Conservation (phyloP, 1,140 invertebrate species). For the Rhizoglyphus robini region DNA sequence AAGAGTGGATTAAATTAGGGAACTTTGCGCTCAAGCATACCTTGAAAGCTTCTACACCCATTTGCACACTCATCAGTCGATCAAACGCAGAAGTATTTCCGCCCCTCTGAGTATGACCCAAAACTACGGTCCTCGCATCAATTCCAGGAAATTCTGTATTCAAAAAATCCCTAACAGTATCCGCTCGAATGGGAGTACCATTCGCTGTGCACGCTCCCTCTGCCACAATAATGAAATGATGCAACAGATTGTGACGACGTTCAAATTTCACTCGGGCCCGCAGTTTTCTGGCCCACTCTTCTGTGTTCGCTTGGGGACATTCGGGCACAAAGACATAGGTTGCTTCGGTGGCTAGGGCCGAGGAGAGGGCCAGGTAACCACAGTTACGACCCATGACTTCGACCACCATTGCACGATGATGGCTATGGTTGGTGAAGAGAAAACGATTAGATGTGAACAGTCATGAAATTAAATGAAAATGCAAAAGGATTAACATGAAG, state of each 20-base stretch:
- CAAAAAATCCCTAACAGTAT: slow-evolving; percentile 68
- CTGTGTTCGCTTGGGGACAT: slow-evolving; percentile 63
- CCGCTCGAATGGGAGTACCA: slow-evolving; percentile 80
- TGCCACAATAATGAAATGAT: slow-evolving; percentile 98
- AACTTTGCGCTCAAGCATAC: too few species aligned
- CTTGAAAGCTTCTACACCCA: slow-evolving; percentile 90
- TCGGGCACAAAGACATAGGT: slow-evolving; percentile 96
- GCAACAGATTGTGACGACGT: slow-evolving; percentile 71
- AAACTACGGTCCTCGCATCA: slow-evolving; percentile 89
- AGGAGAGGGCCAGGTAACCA: slow-evolving; percentile 84
- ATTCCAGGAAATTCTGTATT: slow-evolving; percentile 69
- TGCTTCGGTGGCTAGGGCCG: slow-evolving; percentile 75
- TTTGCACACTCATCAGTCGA: slow-evolving; percentile 86
- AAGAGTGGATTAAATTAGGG: too few species aligned
- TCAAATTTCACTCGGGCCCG: slow-evolving; percentile 74
- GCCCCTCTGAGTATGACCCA: slow-evolving; percentile 94
- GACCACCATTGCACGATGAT: slow-evolving; percentile 97
- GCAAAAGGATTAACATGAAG: too few species aligned
- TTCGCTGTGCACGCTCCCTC: slow-evolving; percentile 92
- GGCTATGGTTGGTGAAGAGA: too few species aligned
- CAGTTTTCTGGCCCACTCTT: slow-evolving; percentile 76
- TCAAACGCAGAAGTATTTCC: slow-evolving; percentile 97
- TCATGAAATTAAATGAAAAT: too few species aligned
- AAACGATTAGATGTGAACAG: too few species aligned
- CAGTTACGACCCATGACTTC: slow-evolving; percentile 96